Evolutionary conservation across 2,888 invertebrate species (phyloP).

Genomic region (Drosophila ezoana): DNA sequence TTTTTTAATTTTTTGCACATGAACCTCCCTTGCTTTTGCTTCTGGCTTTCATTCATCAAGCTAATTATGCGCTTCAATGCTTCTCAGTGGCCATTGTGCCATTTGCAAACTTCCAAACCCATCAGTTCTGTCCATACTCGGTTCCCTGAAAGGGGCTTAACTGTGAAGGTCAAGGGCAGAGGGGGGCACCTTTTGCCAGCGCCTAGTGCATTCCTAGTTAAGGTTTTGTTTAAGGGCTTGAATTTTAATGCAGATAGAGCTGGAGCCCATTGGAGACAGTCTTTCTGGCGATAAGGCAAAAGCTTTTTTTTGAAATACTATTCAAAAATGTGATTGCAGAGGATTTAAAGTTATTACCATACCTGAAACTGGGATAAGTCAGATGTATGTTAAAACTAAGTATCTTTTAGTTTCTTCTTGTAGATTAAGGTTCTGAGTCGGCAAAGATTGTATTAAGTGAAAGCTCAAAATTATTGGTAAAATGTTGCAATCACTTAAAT

Average conservation of each 20-base stretch:
- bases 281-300: no score
- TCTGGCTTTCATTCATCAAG: constrained; percentile 65
- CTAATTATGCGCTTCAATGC: constrained; percentile 80
- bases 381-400: no score
- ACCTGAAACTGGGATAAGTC: no score
- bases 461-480: background rate
- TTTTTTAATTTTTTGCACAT: constrained; percentile 23
- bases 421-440: no score
- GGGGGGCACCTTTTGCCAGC: constrained; percentile 12
- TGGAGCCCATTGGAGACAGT: background rate
- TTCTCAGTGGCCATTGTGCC: constrained; percentile 67
- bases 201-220: constrained; percentile 37
- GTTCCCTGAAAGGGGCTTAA: constrained; percentile 12
- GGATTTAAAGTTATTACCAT: no score
- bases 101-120: constrained; percentile 30
- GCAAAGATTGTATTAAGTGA: background rate
- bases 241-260: constrained; percentile 1
- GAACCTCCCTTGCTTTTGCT: constrained; percentile 33
- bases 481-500: background rate
- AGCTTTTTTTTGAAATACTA: no score
- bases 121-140: constrained; percentile 23
- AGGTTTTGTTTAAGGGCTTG: constrained; percentile 35
- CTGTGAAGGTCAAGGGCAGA: constrained; percentile 48
- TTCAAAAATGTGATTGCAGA: no score
- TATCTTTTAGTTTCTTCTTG: no score